Conservation (phyloP, 2,888 invertebrate genomes). For the Drosophila siamana region DNA sequence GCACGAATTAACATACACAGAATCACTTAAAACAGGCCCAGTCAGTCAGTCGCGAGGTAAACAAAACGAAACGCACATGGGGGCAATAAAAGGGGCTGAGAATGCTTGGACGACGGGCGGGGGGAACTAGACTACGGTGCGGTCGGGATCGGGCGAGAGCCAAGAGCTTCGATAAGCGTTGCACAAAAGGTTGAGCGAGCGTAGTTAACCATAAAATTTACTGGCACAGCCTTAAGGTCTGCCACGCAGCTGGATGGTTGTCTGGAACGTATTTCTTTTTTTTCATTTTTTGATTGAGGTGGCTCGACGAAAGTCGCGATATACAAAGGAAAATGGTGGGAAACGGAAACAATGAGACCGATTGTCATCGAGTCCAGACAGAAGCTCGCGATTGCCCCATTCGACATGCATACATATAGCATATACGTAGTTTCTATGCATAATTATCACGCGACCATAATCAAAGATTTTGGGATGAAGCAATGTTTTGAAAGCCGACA, state of each 20-base stretch:
- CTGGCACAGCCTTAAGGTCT: constrained; percentile 52
- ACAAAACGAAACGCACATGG: constrained; percentile 58
- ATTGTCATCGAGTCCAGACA: constrained; percentile 76
- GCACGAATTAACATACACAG: constrained; percentile 65
- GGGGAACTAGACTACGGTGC: neutral
- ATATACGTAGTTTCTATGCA: constrained; percentile 51
- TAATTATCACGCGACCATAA: constrained; percentile 76
- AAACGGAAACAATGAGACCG: constrained; percentile 83
- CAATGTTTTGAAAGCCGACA: constrained; percentile 13
- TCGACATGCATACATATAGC: neutral
- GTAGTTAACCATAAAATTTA: constrained; percentile 76
- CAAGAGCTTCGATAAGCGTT: constrained; percentile 56
- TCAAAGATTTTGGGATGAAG: constrained; percentile 38
- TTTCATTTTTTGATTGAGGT: neutral
- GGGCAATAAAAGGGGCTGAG: constrained; percentile 13
- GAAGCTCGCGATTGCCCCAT: constrained; percentile 55
- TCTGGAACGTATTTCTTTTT: constrained; percentile 20
- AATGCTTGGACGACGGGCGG: neutral
- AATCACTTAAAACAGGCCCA: constrained; percentile 42
- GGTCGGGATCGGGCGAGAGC: constrained; percentile 14
- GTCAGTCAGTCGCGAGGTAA: constrained; percentile 30
- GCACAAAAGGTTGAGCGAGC: constrained; percentile 74
- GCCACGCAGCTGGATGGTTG: constrained; percentile 63
- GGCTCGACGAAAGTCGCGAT: neutral
- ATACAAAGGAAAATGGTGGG: constrained; percentile 67